A percentile compares a stretch with the other conserved stretches of the same genome.
Evolutionary conservation across 2,797 vertebrate species (phyloP).

Genomic region (Enteromius radiatus): DNA sequence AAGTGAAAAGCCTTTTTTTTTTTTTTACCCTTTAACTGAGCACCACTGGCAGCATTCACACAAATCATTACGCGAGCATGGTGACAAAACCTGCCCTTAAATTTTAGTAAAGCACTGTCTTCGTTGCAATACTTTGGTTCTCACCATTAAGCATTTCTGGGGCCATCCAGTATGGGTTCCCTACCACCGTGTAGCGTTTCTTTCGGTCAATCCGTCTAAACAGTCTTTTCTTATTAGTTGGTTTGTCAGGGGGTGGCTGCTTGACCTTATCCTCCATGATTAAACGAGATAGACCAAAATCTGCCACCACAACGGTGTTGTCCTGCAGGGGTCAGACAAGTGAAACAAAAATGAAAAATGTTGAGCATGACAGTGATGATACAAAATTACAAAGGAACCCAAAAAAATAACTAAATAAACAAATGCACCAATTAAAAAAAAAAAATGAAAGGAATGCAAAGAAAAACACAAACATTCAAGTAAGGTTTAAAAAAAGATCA

Average conservation of each 20-base stretch:
- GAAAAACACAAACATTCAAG: neutral
- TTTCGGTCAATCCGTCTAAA: constrained; percentile 78
- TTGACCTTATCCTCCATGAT: constrained; percentile 86
- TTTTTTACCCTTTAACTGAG: neutral
- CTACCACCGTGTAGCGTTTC: constrained; percentile 97
- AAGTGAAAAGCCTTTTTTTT: neutral
- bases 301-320: constrained; percentile 93
- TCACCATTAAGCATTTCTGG: constrained; percentile 97
- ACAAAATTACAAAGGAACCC: neutral
- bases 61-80: neutral
- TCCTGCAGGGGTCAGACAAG: constrained; percentile 76
- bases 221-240: constrained; percentile 83
- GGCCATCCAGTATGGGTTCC: constrained; percentile 99
- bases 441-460: neutral
- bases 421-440: too few relatives aligned
- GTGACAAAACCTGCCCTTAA: neutral
- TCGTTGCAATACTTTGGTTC: constrained; percentile 38
- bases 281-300: constrained; percentile 92
- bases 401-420: neutral
- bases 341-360: neutral
- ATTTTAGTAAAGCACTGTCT: neutral
- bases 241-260: constrained; percentile 66
- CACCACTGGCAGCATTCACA: neutral
- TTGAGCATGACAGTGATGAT: neutral
- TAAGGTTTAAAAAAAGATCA: too few relatives aligned